A percentile compares a stretch with the other conserved stretches of the same genome.
phyloP scores from a whole-genome alignment of 2,113 vertebrate genomes.

The Neogale vison region DNA sequence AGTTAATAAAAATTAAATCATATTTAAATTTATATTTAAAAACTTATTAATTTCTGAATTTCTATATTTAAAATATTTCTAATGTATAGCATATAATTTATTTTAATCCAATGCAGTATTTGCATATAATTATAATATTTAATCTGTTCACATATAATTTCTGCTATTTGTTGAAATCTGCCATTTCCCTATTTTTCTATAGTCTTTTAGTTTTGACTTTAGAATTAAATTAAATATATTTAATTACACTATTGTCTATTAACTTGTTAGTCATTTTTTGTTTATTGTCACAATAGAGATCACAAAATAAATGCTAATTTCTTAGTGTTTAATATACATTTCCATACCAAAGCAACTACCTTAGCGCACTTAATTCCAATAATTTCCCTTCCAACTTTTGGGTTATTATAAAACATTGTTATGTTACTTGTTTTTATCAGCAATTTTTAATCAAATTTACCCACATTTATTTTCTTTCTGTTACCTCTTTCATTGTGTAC shows the following conservation, averaged over 20 bases:
- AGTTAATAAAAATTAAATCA: no score
- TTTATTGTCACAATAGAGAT: background rate
- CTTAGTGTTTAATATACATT: background rate
- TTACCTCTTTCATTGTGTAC: background rate
- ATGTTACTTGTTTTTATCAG: background rate
- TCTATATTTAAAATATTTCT: background rate
- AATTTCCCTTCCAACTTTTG: background rate
- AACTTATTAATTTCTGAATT: background rate
- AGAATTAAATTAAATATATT: background rate
- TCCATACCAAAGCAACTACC: background rate
- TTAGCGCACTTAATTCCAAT: background rate
- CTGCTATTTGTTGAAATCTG: background rate
- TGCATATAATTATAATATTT: background rate
- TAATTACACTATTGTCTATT: background rate
- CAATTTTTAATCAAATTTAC: background rate
- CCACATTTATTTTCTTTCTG: background rate
- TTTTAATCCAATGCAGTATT: background rate
- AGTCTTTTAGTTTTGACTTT: background rate
- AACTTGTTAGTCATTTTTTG: background rate
- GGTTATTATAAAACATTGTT: background rate
- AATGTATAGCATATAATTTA: background rate
- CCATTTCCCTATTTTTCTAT: background rate
- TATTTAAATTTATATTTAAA: no score
- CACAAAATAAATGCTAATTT: background rate
- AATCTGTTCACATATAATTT: background rate